Base-by-base conservation (phyloP, 2,113 vertebrate genomes). In the Henicopernis longicauda region DNA sequence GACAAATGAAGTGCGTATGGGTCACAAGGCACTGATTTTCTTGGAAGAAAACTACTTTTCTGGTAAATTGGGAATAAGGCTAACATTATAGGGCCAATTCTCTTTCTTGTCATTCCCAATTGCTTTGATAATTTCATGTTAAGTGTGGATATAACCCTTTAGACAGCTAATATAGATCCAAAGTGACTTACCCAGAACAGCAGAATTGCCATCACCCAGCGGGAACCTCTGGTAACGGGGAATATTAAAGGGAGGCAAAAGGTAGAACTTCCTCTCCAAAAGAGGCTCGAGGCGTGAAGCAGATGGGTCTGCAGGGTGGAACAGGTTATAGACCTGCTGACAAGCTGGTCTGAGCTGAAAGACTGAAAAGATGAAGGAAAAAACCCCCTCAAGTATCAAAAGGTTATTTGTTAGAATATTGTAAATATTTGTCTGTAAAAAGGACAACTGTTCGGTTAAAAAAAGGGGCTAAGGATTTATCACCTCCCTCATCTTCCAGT, bases 301-400 rank as follows among this genome's bases (percentile, higher is more conserved):
- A 1, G 99, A 99, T 0, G 99, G 99, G 97, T 99, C 99, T 23
- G 99, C 99, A 3, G 99, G 99, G 95, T 99, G 99, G 97, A 99
- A 99, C 83, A 99, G 98, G 98, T 99, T 99, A 95, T 99, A 99
- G 57, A 99, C 98, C 98, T 99, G 99, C 98, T 99, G 99, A 94
- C 99, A 99, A 87, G 99, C 99, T 4, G 99, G 99, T 82, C 99
- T 99, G 81, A 99, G 98, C 84, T 99, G 99, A 95, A 97, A 98
- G 66, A 98, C 98, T 98, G 7, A 84, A 54, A 7, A 47, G 58
- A 73, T 21, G 38, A 63, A 87, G 65, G 59, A 52, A 32, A 74
- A 72, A 27, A 34, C 7, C 3, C 61, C 58, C 27, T 87, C 59
- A 89, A 52, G 54, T 16, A 78, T 73, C 71, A 55, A n/a, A 55